Conservation (phyloP, 2,797 vertebrate genomes). For the Vipera ursinii region DNA sequence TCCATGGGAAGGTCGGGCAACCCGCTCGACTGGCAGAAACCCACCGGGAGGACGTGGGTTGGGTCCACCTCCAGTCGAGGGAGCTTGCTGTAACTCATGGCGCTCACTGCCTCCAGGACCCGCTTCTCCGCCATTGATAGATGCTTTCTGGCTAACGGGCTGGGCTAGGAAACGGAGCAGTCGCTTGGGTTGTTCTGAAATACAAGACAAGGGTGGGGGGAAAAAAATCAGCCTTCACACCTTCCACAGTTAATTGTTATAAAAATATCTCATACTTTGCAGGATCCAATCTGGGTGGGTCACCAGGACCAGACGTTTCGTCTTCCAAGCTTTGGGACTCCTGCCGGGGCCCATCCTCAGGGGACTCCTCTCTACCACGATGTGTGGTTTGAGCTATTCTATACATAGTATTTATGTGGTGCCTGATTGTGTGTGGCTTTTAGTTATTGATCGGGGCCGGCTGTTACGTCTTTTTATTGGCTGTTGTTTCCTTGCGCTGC, state of each 20-base stretch:
- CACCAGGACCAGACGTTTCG: neutral
- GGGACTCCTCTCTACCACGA: neutral
- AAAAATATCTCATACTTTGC: neutral
- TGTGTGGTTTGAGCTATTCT: no score
- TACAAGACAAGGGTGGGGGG: neutral
- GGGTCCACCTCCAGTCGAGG: conserved; percentile 72
- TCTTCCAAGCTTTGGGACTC: neutral
- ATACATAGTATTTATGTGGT: no score
- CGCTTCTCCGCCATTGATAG: conserved; percentile 78
- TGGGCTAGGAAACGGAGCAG: accelerated
- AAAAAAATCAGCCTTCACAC: neutral
- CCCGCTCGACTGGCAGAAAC: conserved; percentile 63
- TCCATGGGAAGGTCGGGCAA: conserved; percentile 63
- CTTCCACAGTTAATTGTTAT: neutral
- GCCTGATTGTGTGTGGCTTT: no score
- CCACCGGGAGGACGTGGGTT: conserved; percentile 4
- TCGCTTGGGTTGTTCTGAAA: conserved; percentile 44
- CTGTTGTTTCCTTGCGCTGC: no score
- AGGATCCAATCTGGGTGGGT: neutral
- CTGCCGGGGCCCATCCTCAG: no score
- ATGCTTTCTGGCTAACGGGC: accelerated
- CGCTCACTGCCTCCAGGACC: conserved; percentile 65
- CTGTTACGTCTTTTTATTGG: no score
- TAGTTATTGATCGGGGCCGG: no score
- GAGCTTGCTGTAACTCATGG: conserved; percentile 75